phyloP scores from a whole-genome alignment of 1,140 invertebrate genomes.

The Drosophila takahashii region DNA sequence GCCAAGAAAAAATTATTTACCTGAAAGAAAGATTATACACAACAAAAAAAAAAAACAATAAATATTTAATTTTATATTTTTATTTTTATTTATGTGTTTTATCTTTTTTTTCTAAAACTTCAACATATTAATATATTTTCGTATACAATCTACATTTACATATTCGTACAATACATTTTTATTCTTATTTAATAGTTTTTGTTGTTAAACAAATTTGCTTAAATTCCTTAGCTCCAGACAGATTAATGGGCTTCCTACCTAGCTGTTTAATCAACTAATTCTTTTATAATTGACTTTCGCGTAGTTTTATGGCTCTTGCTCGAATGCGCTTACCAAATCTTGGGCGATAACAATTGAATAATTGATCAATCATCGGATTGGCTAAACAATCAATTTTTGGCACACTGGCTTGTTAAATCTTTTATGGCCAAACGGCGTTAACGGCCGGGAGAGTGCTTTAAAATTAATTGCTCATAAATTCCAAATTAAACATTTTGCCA shows the following conservation, averaged over 20 bases:
- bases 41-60: too few relatives aligned
- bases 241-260: constrained; percentile 2
- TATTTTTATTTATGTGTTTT: neutral
- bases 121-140: neutral
- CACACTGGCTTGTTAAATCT: constrained; percentile 56
- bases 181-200: neutral
- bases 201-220: constrained; percentile 2
- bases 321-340: constrained; percentile 33
- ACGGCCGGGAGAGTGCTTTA: constrained; percentile 56
- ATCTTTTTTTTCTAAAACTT: neutral
- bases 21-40: neutral
- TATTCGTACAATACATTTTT: neutral
- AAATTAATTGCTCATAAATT: constrained; percentile 84
- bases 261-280: constrained; percentile 7
- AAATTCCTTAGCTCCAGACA: constrained; percentile 6
- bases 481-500: constrained; percentile 80
- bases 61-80: too few relatives aligned
- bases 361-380: constrained; percentile 66
- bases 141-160: neutral
- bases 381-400: constrained; percentile 64
- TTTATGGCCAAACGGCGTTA: constrained; percentile 41
- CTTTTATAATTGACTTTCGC: constrained; percentile 30
- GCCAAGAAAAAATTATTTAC: neutral
- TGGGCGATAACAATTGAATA: constrained; percentile 56
- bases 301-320: constrained; percentile 23